A percentile compares a stretch with the other conserved stretches of the same genome.
phyloP scores from a whole-genome alignment of 2,888 invertebrate species.

The Agonum fuliginosum region DNA sequence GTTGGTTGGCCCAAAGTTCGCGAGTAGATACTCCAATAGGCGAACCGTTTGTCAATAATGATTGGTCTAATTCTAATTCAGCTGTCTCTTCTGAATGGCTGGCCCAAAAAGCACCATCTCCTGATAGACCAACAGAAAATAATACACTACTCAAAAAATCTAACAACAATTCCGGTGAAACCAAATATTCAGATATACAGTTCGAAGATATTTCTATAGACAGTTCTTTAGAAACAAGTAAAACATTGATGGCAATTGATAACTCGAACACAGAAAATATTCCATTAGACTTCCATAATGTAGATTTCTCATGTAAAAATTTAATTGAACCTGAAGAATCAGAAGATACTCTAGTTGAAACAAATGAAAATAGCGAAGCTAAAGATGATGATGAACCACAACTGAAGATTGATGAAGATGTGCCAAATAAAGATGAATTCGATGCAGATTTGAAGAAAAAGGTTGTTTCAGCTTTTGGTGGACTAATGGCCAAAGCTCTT shows the following conservation, averaged over 20 bases:
- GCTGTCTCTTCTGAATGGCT: conserved; percentile 70
- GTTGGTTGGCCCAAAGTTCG: conserved; percentile 67
- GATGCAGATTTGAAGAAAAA: conserved; percentile 63
- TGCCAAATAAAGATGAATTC: conserved; percentile 59
- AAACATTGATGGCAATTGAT: conserved; percentile 54
- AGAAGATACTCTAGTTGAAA: conserved; percentile 2
- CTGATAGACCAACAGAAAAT: conserved; percentile 52
- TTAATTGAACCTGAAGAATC: conserved; percentile 26
- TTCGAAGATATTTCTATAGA: conserved; percentile 58
- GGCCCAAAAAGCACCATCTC: conserved; percentile 54
- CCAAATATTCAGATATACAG: conserved; percentile 52
- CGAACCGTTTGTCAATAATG: conserved; percentile 68
- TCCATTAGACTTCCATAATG: conserved; percentile 54
- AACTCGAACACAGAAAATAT: conserved; percentile 48
- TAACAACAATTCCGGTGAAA: conserved; percentile 51
- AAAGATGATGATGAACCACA: neutral
- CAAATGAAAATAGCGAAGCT: conserved; percentile 50
- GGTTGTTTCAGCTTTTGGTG: conserved; percentile 63
- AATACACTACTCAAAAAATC: conserved; percentile 49
- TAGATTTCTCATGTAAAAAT: conserved; percentile 48
- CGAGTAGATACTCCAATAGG: conserved; percentile 70
- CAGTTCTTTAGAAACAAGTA: conserved; percentile 51
- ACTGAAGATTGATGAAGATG: conserved; percentile 53
- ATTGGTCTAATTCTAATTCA: conserved; percentile 71
- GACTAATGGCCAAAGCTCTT: conserved; percentile 64